A percentile compares a stretch with the other conserved stretches of the same genome.
Evolutionary conservation across 2,113 vertebrate species (phyloP).

Genomic region (Pleuronectes platessa): DNA sequence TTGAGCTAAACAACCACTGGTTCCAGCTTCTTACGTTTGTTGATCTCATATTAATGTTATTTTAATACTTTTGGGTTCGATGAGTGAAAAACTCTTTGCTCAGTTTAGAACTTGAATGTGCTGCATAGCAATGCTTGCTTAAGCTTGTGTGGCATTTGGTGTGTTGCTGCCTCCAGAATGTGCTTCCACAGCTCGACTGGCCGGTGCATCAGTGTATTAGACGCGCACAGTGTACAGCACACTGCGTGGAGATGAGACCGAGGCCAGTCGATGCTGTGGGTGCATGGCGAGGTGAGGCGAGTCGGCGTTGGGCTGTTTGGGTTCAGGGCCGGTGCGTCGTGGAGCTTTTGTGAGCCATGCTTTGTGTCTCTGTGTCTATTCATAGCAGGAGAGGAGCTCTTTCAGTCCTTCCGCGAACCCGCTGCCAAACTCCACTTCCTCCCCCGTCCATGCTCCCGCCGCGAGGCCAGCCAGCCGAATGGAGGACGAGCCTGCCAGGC

Average conservation of each 20-base stretch:
- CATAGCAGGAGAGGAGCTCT: conserved; percentile 95
- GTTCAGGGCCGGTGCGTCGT: conserved; percentile 67
- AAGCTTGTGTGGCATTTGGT: too few relatives aligned
- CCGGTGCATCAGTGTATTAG: conserved; percentile 11
- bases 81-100: too few relatives aligned
- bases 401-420: conserved; percentile 95
- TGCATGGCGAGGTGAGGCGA: conserved; percentile 55
- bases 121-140: too few relatives aligned
- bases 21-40: background rate
- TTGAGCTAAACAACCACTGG: background rate
- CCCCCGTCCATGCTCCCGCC: conserved; percentile 92
- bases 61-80: too few relatives aligned
- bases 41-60: background rate
- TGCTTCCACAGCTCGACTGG: background rate
- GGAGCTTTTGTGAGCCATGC: conserved; percentile 76
- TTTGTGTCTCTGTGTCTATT: conserved; percentile 85
- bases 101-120: too few relatives aligned
- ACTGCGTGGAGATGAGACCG: background rate
- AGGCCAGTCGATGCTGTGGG: conserved; percentile 30
- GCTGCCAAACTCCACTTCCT: conserved; percentile 90
- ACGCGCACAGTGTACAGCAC: background rate
- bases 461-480: conserved; percentile 89
- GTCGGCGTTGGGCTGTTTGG: conserved; percentile 63
- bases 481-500: conserved; percentile 93
- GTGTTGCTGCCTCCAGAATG: conserved; percentile 2